phyloP scores from a whole-genome alignment of 1,140 invertebrate genomes.

The Drosophila elegans region DNA sequence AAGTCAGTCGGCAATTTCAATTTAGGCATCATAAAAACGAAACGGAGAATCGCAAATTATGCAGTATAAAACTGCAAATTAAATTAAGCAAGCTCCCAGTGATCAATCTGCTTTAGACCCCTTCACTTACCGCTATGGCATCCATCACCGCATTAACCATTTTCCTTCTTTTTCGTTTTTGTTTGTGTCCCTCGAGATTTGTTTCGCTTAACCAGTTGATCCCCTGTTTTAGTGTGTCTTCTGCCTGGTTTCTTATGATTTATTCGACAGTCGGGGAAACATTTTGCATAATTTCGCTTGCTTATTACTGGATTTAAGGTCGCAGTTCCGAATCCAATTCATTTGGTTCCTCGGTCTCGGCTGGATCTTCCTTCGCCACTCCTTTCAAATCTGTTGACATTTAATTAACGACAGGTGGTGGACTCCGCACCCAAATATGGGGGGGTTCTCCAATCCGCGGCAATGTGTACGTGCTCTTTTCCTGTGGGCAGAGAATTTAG shows the following conservation, averaged over 20 bases:
- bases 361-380: slow-evolving; percentile 31
- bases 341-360: slow-evolving; percentile 16
- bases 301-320: background rate
- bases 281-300: slow-evolving; percentile 67
- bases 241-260: slow-evolving; percentile 51
- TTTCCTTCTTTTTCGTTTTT: slow-evolving; percentile 13
- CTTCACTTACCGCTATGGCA: slow-evolving; percentile 84
- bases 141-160: slow-evolving; percentile 84
- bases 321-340: slow-evolving; percentile 7
- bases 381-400: slow-evolving; percentile 67
- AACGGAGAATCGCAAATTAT: slow-evolving; percentile 28
- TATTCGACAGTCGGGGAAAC: slow-evolving; percentile 66
- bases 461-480: slow-evolving; percentile 11
- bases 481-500: slow-evolving; percentile 40
- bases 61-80: slow-evolving; percentile 62
- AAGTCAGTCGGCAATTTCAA: slow-evolving; percentile 58
- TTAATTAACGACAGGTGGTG: slow-evolving; percentile 77
- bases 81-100: slow-evolving; percentile 55
- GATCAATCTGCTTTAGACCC: slow-evolving; percentile 6
- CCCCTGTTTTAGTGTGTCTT: slow-evolving; percentile 1
- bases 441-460: background rate
- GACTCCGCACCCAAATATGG: slow-evolving; percentile 5
- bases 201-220: background rate
- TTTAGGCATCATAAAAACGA: slow-evolving; percentile 64
- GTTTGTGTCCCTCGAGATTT: background rate